phyloP scores from a whole-genome alignment of 2,888 invertebrate genomes.

The Harpalus rufipes region DNA sequence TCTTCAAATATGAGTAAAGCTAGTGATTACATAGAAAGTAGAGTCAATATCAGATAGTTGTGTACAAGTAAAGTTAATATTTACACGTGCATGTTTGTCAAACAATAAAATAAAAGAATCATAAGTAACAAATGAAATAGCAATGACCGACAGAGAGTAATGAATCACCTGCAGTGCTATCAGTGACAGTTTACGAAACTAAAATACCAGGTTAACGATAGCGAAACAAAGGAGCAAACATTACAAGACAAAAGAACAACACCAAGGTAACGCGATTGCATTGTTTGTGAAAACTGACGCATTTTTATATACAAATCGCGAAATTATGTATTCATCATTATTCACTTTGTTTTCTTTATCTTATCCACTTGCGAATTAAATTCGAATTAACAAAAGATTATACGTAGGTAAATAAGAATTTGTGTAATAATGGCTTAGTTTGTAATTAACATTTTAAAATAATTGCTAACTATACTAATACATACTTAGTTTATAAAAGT shows the following conservation, averaged over 20 bases:
- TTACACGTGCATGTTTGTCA: conserved; percentile 33
- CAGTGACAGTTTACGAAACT: conserved; percentile 61
- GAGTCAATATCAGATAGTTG: conserved; percentile 9
- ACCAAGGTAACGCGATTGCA: conserved; percentile 54
- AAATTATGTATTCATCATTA: conserved; percentile 51
- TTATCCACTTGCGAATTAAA: conserved; percentile 36
- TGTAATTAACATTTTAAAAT: conserved; percentile 2
- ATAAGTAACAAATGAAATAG: conserved; percentile 35
- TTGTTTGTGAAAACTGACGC: conserved; percentile 53
- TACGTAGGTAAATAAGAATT: neutral
- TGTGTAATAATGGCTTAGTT: neutral
- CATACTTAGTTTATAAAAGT: neutral
- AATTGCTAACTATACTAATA: conserved; percentile 3
- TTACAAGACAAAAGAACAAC: conserved; percentile 34
- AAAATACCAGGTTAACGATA: conserved; percentile 57
- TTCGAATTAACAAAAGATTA: conserved; percentile 22
- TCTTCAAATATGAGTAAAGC: neutral
- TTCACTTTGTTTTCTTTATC: conserved; percentile 31
- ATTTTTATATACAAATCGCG: conserved; percentile 40
- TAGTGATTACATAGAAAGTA: conserved; percentile 4
- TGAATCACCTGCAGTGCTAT: conserved; percentile 52
- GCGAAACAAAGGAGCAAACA: conserved; percentile 51
- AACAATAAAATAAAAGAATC: conserved; percentile 39
- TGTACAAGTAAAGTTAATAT: conserved; percentile 6
- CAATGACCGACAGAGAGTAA: conserved; percentile 53